Base-by-base conservation (phyloP, 2,797 vertebrate genomes). In the Loriculus beryllinus region DNA sequence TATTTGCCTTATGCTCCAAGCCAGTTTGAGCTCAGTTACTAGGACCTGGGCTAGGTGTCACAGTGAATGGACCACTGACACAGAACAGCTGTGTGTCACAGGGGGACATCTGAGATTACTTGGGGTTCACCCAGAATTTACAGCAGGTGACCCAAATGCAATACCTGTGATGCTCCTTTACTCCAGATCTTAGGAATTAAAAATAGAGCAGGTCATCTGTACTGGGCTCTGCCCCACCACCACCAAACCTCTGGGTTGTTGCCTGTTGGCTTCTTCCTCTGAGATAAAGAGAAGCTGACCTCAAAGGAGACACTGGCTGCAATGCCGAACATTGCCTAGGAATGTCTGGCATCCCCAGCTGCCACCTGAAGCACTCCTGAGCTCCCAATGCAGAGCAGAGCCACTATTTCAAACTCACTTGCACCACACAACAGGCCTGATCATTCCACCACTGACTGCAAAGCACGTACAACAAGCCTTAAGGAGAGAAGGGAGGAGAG, bases 291-390 rank as follows among this genome's bases (percentile, higher is more conserved):
- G 43, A 68, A 56, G 8, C 2, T 71, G 19, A 6, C 87, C 16
- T n/a, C 39, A 14, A 45, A 82, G 7, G 3, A 12, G 31, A 54
- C 0, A 1, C 7, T 0, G 0, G 16, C 12, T 74, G 16, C 4
- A 6, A n/a, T n/a, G 35, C 12, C 14, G 28, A 31, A 23, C 29
- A 23, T 26, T 20, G 5, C 33, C 45, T 31, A 17, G 9, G n/a
- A 6, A 40, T 76, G 70, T 25, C 37, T 6, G 9, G 26, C 12
- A 29, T 13, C 42, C 10, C 14, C 1, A 0, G 4, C 23, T 74
- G 51, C 39, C 0, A 2, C n/a, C 14, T 56, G 14, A 5, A 5
- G 37, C 49, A 64, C 7, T n/a, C 17, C 35, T 1, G 3, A 63
- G 20, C 12, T 81, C 40, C 40, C 1, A 0, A 5, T 8, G 21